Base-by-base conservation (phyloP, 2,888 invertebrate species). In the Idaea straminata region DNA sequence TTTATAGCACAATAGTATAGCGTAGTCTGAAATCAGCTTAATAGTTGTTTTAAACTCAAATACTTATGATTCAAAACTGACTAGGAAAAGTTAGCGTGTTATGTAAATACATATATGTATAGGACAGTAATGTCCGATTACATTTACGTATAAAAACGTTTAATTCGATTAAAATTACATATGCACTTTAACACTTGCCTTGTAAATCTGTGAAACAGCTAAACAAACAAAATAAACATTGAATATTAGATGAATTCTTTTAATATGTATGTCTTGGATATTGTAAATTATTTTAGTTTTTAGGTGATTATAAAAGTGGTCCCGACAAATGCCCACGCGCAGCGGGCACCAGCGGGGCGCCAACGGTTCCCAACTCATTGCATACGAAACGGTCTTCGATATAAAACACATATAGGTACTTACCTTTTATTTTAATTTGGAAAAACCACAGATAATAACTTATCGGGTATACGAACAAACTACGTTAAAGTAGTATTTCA, bases 211-310 rank as follows among this genome's bases (percentile, higher is more conserved):
- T 35, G n/a, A 61, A 61, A 35, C 15, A 35, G 61, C 13, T 61
- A 61, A 15, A 47, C 47, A 47, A 47, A 47, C 47, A 47, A 47
- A 47, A 47, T 47, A 47, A 47, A 47, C 47, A 47, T 47, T 47
- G 47, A 47, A 47, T 47, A 47, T 47, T 47, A 47, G 47, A 47
- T 47, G 47, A 47, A 47, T 13, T 13, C 47, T 47, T 47, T 47
- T 36, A 36, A 63, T 59, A 7, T 69, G 65, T 81, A 81, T 77
- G 77, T 76, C 74, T 77, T 81, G 77, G 79, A 80, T 76, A 79
- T 80, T 79, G 81, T 85, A 86, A 84, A 87, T 87, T 86, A 85
- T 87, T 86, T 80, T 77, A 79, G 83, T 85, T 89, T 89, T 89
- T 88, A 84, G 78, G 82, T 81, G 78, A 79, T 79, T 83, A 85